Conservation (phyloP, 2,888 invertebrate species). For the Criorhina ranunculi region DNA sequence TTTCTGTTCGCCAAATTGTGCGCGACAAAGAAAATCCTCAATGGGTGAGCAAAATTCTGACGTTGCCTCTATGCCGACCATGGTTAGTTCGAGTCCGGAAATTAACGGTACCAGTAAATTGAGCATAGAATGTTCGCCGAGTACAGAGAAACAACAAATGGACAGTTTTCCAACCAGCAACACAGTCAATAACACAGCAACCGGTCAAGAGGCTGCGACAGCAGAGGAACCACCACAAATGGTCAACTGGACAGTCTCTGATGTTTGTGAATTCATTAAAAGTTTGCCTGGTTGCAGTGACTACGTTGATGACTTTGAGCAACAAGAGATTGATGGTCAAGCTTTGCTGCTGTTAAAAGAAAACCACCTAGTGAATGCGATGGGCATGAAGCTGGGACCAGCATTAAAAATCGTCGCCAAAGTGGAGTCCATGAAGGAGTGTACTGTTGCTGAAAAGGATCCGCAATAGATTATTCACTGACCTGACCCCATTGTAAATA, state of each 20-base stretch:
- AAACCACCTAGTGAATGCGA: slow-evolving; percentile 96
- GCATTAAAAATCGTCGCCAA: slow-evolving; percentile 97
- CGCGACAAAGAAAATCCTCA: slow-evolving; percentile 85
- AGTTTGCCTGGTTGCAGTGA: slow-evolving; percentile 95
- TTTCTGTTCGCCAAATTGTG: slow-evolving; percentile 91
- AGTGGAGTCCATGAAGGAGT: slow-evolving; percentile 90
- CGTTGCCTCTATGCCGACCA: slow-evolving; percentile 27
- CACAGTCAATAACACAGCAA: slow-evolving; percentile 23
- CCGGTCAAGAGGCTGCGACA: slow-evolving; percentile 51
- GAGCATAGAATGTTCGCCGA: slow-evolving; percentile 37
- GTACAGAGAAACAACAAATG: slow-evolving; percentile 46
- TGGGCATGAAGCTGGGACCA: slow-evolving; percentile 97
- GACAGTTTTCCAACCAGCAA: slow-evolving; percentile 43
- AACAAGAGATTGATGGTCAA: slow-evolving; percentile 98
- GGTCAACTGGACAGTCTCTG: slow-evolving; percentile 88
- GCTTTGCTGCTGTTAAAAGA: slow-evolving; percentile 96
- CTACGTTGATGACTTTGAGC: slow-evolving; percentile 97
- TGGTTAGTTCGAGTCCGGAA: slow-evolving; percentile 54
- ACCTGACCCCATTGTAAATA: slow-evolving; percentile 59
- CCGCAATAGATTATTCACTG: slow-evolving; percentile 45
- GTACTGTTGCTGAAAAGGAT: slow-evolving; percentile 76
- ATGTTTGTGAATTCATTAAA: slow-evolving; percentile 95
- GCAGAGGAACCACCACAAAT: slow-evolving; percentile 81
- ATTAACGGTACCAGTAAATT: slow-evolving; percentile 36
- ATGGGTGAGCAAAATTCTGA: slow-evolving; percentile 75